Evolutionary conservation across 1,140 invertebrate species (phyloP).

Genomic region (Notospermus geniculatus): DNA sequence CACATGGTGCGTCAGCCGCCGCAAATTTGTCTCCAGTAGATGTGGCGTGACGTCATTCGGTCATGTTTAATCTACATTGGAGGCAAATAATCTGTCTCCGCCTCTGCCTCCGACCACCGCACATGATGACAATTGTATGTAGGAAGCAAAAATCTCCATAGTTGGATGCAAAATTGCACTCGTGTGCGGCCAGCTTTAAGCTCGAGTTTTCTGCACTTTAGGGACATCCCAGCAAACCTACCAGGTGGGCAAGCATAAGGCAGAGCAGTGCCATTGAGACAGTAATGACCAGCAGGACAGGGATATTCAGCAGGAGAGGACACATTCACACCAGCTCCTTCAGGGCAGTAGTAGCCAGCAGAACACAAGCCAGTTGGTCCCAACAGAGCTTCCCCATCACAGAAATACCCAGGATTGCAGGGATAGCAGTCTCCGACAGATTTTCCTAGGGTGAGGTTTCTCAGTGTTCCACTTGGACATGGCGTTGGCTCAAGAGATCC

Average conservation of each 20-base stretch:
- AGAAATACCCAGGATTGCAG: slow-evolving; percentile 43
- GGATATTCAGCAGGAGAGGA: slow-evolving; percentile 28
- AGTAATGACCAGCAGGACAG: slow-evolving; percentile 44
- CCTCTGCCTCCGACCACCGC: too few species aligned
- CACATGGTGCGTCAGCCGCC: too few species aligned
- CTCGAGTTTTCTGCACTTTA: too few species aligned
- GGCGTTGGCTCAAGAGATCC: slow-evolving; percentile 29
- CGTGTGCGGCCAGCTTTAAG: too few species aligned
- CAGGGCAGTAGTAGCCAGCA: slow-evolving; percentile 45
- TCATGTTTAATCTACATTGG: too few species aligned
- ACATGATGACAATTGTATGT: too few species aligned
- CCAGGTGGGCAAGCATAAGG: slow-evolving; percentile 40
- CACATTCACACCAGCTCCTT: slow-evolving; percentile 30
- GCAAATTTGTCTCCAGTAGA: too few species aligned
- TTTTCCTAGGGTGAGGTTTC: slow-evolving; percentile 34
- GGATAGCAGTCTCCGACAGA: slow-evolving; percentile 34
- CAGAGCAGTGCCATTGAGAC: slow-evolving; percentile 29
- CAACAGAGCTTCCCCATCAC: slow-evolving; percentile 27
- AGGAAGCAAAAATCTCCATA: too few species aligned
- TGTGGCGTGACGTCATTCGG: too few species aligned
- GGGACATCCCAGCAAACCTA: neutral
- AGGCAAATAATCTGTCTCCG: too few species aligned
- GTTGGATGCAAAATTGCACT: too few species aligned
- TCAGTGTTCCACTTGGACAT: slow-evolving; percentile 38
- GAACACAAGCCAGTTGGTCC: slow-evolving; percentile 34